Percentiles rank a stretch among this genome's conserved stretches.
phyloP scores from a whole-genome alignment of 2,797 vertebrate genomes.

The Pseudocheirus occidentalis region DNA sequence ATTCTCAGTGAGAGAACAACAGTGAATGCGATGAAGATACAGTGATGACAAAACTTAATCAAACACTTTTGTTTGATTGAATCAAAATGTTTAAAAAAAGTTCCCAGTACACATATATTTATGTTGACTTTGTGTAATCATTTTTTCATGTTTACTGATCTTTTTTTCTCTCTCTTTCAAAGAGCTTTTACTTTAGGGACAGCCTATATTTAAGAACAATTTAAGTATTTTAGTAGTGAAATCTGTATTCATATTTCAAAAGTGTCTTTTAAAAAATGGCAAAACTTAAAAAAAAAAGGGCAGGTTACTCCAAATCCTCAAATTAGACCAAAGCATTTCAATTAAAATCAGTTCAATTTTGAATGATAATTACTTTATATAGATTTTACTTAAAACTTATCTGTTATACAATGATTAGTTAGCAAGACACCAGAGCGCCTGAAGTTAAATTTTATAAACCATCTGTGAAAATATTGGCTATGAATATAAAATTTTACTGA shows the following conservation, averaged over 20 bases:
- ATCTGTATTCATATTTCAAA: conserved; percentile 4
- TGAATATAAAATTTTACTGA: background rate
- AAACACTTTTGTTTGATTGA: background rate
- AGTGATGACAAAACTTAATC: background rate
- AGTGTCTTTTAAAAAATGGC: conserved; percentile 6
- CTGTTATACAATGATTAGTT: conserved; percentile 17
- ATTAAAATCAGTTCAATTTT: background rate
- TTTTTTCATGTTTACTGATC: background rate
- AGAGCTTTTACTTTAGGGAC: background rate
- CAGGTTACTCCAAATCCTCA: background rate
- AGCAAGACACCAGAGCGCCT: background rate
- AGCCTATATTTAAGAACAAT: background rate
- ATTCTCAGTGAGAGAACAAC: background rate
- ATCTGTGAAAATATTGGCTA: background rate
- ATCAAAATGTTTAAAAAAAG: background rate
- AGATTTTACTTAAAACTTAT: conserved; percentile 39
- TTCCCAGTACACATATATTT: background rate
- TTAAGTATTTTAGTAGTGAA: conserved; percentile 32
- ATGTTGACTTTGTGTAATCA: background rate
- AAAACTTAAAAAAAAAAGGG: background rate
- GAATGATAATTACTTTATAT: conserved; percentile 9
- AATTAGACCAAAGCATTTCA: background rate
- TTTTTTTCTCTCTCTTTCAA: background rate
- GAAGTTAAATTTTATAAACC: conserved; percentile 16
- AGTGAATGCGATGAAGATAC: background rate